These are phyloP conservation scores for Tetheella fluctuosa DNA, from an alignment of 2,888 invertebrate species.

Conservation along the genomic window DNA sequence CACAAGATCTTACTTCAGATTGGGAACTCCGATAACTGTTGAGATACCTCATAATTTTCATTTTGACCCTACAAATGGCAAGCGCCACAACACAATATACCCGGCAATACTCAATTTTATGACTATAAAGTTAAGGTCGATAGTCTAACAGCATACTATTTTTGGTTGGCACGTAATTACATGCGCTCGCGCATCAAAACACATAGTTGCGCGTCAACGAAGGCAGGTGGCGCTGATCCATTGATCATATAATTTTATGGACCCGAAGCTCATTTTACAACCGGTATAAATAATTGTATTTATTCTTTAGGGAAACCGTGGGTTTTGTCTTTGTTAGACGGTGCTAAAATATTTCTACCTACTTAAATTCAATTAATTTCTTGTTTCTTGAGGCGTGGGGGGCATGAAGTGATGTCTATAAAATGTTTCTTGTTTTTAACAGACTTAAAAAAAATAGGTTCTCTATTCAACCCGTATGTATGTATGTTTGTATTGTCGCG, in stretches of 20 bases:
- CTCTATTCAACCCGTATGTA: too few species aligned
- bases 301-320: constrained; percentile 41
- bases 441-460: too few species aligned
- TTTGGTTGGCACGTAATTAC: constrained; percentile 9
- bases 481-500: too few species aligned
- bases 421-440: too few species aligned
- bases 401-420: neutral
- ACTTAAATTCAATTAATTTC: constrained; percentile 4
- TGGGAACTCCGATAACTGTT: constrained; percentile 30
- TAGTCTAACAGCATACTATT: constrained; percentile 10
- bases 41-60: constrained; percentile 24
- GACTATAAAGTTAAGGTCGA: constrained; percentile 14
- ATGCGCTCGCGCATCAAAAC: constrained; percentile 30
- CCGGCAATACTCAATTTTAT: constrained; percentile 25
- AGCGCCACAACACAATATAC: neutral
- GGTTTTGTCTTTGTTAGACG: constrained; percentile 27
- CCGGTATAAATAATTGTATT: constrained; percentile 55
- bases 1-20: constrained; percentile 29
- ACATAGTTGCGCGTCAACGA: constrained; percentile 40
- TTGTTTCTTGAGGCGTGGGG: neutral
- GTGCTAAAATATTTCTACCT: constrained; percentile 4
- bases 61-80: constrained; percentile 2
- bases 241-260: constrained; percentile 70
- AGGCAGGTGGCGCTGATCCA: constrained; percentile 68
- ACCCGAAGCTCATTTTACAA: constrained; percentile 53